These are phyloP conservation scores for Edolisoma coerulescens DNA, from an alignment of 2,113 vertebrate species.

Conservation along the genomic window DNA sequence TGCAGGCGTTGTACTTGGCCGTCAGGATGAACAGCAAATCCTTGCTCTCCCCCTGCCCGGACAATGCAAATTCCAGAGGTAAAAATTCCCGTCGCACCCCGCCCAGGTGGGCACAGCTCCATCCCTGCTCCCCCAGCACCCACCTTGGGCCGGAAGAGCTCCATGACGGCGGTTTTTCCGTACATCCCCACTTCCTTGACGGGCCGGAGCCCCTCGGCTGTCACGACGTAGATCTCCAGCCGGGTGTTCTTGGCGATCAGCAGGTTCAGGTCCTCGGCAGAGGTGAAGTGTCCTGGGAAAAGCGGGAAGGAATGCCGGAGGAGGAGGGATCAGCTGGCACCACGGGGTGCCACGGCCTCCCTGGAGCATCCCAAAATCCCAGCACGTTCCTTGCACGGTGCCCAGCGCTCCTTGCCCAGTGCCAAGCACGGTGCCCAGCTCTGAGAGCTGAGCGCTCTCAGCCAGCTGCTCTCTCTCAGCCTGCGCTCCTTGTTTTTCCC, in stretches of 20 bases:
- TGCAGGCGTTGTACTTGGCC: conserved; percentile 97
- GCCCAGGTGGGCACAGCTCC: not conserved
- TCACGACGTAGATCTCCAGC: conserved; percentile 97
- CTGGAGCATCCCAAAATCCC: not conserved
- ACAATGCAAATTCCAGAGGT: rapidly evolving
- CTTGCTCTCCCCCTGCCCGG: conserved; percentile 89
- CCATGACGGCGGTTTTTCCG: conserved; percentile 96
- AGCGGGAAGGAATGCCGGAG: not conserved
- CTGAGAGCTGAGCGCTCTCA: too few species aligned
- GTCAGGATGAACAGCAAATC: conserved; percentile 96
- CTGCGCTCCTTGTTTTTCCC: not conserved
- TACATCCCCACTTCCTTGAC: conserved; percentile 99
- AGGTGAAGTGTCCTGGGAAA: conserved; percentile 92
- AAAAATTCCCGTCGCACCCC: rapidly evolving
- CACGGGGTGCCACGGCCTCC: not conserved
- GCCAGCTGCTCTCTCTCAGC: too few species aligned
- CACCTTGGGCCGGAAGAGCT: conserved; percentile 97
- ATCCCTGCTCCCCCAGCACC: not conserved
- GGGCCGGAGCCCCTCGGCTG: conserved; percentile 92
- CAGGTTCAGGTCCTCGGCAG: conserved; percentile 92
- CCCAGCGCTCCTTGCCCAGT: too few species aligned
- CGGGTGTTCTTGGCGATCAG: conserved; percentile 97
- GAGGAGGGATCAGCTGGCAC: not conserved
- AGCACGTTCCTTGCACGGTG: rapidly evolving
- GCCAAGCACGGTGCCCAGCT: too few species aligned